These are phyloP conservation scores for Macrophya annulata DNA, from an alignment of 2,888 invertebrate species.

Conservation along the genomic window DNA sequence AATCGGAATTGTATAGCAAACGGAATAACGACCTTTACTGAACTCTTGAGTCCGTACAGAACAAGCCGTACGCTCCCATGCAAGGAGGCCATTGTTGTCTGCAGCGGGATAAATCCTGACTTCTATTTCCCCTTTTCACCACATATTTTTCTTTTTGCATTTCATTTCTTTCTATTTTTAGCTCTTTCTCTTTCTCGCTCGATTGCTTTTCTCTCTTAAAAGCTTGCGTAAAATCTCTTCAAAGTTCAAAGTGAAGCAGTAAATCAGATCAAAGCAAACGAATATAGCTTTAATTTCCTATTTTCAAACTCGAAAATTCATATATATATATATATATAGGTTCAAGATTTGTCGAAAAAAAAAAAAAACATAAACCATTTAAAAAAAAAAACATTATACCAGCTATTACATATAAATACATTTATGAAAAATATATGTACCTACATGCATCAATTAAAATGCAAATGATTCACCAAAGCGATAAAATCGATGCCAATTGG, in stretches of 20 bases:
- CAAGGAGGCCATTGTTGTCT: constrained; percentile 49
- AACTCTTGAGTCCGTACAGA: constrained; percentile 18
- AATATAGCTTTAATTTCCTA: neutral
- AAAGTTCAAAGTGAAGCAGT: neutral
- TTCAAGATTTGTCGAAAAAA: neutral
- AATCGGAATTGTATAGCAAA: constrained; percentile 25
- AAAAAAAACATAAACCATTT: neutral
- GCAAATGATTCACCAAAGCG: neutral
- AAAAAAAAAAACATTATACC: neutral
- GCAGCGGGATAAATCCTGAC: constrained; percentile 22
- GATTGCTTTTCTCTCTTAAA: neutral
- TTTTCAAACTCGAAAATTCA: neutral
- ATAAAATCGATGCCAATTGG: neutral
- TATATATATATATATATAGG: neutral
- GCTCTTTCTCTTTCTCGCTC: neutral
- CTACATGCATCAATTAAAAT: neutral
- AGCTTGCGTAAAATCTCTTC: neutral
- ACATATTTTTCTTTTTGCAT: neutral
- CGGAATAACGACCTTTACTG: constrained; percentile 52
- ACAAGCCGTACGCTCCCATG: constrained; percentile 4
- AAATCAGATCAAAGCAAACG: constrained; percentile 31
- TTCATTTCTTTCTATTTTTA: neutral
- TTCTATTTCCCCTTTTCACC: neutral
- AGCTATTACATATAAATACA: neutral
- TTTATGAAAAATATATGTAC: neutral